These are phyloP conservation scores for Pocillopora grandis DNA, from an alignment of 92 coral and sea anemone species.

Conservation along the genomic window DNA sequence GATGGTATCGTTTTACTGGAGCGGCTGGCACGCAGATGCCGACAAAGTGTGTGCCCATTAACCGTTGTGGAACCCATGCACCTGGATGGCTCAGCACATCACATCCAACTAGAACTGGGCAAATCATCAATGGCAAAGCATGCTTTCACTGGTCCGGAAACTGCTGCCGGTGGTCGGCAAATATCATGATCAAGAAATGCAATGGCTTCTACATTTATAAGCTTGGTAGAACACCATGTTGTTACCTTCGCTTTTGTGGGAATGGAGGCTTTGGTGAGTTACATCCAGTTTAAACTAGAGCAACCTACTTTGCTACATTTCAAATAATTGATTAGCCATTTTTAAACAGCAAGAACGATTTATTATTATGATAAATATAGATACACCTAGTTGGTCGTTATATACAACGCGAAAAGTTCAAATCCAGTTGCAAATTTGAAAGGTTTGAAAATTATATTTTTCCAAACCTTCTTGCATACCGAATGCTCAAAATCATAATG, in stretches of 20 bases:
- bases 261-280: conserved; percentile 37
- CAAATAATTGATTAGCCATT: too few species aligned
- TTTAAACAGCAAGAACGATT: too few species aligned
- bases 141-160: conserved; percentile 58
- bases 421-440: too few species aligned
- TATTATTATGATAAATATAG: too few species aligned
- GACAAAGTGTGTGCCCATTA: conserved; percentile 6
- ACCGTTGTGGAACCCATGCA: conserved; percentile 34
- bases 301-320: too few species aligned
- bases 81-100: conserved; percentile 54
- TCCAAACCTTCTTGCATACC: too few species aligned
- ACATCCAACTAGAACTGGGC: conserved; percentile 53
- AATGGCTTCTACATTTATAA: conserved; percentile 56
- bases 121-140: conserved; percentile 46
- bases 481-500: too few species aligned
- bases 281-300: too few species aligned
- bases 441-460: too few species aligned
- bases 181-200: conserved; percentile 58
- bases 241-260: conserved; percentile 73
- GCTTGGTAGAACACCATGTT: conserved; percentile 30
- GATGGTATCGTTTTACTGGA: conserved; percentile 49
- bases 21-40: conserved; percentile 37
- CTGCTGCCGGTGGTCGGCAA: conserved; percentile 48
- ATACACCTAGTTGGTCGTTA: too few species aligned
- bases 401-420: too few species aligned